phyloP scores from a whole-genome alignment of 64 coral and sea anemone genomes.

The Hydrozoanthus tunicans region DNA sequence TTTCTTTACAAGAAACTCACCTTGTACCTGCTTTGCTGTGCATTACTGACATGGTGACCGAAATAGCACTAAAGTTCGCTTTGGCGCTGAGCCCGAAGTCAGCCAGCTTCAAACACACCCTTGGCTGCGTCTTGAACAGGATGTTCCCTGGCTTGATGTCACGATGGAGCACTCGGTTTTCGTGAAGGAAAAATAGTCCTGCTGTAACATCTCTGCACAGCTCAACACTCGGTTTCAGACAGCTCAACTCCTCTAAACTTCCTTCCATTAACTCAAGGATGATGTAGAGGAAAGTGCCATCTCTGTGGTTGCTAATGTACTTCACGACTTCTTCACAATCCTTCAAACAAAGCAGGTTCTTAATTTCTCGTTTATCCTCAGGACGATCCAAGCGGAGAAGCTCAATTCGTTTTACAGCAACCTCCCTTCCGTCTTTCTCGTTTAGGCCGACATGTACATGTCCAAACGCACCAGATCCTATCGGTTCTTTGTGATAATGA shows the following conservation, averaged over 20 bases:
- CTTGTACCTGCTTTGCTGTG: background rate
- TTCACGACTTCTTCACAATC: background rate
- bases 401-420: conserved; percentile 30
- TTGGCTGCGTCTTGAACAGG: too few species aligned
- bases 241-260: background rate
- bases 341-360: background rate
- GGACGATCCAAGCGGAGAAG: background rate
- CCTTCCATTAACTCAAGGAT: background rate
- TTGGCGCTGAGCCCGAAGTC: background rate
- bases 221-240: background rate
- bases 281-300: background rate
- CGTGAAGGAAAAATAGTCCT: background rate
- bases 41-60: background rate
- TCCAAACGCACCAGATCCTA: conserved; percentile 24
- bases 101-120: background rate
- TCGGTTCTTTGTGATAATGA: background rate
- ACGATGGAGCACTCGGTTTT: background rate
- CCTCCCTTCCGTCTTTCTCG: conserved; percentile 16
- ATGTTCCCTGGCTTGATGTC: background rate
- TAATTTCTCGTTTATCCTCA: conserved; percentile 29
- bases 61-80: background rate
- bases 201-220: background rate
- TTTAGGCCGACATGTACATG: conserved; percentile 39
- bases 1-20: background rate
- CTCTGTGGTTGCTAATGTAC: background rate